Evolutionary conservation across 2,888 invertebrate genomes (phyloP).

Genomic region (Asteroscopus sphinx): DNA sequence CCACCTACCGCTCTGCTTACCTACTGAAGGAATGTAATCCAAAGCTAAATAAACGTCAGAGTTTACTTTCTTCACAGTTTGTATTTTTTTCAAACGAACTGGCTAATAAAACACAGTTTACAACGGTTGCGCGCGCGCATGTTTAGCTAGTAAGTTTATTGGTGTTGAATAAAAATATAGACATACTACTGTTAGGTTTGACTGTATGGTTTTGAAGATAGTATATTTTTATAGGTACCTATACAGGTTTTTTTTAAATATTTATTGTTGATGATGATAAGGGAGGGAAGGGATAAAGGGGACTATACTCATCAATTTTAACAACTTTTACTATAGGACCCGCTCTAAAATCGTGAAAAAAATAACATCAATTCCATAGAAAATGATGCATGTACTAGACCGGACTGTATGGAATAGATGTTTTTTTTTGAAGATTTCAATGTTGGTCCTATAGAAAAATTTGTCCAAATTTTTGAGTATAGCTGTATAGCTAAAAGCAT

Average conservation of each 20-base stretch:
- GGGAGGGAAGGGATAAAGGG: too few species aligned
- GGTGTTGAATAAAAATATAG: constrained; percentile 48
- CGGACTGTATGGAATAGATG: too few species aligned
- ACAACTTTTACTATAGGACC: too few species aligned
- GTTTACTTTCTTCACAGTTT: constrained; percentile 45
- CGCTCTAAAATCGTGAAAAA: too few species aligned
- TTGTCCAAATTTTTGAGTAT: too few species aligned
- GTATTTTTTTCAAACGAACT: constrained; percentile 49
- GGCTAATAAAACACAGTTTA: constrained; percentile 51
- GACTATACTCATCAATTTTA: too few species aligned
- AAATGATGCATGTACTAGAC: too few species aligned
- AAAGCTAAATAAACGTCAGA: constrained; percentile 38
- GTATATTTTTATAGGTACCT: background rate
- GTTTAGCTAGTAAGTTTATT: constrained; percentile 43
- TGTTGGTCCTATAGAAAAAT: too few species aligned
- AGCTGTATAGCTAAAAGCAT: too few species aligned
- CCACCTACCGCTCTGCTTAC: constrained; percentile 8
- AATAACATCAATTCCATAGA: too few species aligned
- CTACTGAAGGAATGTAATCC: constrained; percentile 20
- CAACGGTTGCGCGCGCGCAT: constrained; percentile 44
- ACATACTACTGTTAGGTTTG: constrained; percentile 1
- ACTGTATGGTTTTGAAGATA: constrained; percentile 14
- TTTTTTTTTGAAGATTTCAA: too few species aligned
- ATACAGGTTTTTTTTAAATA: background rate
- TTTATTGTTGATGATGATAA: too few species aligned